Evolutionary conservation across 2,797 vertebrate genomes (phyloP), one percentile per base, ranked within the genome.

Genomic region (Gymnodraco acuticeps): DNA sequence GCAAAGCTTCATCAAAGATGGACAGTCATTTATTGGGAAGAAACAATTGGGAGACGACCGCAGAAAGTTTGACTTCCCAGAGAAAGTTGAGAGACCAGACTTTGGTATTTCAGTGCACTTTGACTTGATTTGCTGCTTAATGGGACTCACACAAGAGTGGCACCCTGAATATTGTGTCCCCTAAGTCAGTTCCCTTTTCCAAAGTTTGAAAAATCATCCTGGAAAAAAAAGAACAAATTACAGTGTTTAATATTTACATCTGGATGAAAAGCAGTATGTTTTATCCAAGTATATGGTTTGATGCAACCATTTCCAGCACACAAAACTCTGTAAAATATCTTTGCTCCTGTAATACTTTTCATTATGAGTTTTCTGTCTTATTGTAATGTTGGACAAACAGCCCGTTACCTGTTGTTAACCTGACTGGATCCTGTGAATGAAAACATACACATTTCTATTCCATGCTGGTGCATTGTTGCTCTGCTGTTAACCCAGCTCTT

Each of bases 1-100:
- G 75, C 50, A 65, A 68, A 69, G 68, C 64, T 64, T 81, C 65
- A 45, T 69, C 54, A 71, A 67, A 82, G 73, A 71, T 69, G 50
- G 50, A 64, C 50, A 70, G 75, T 67, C 62, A 72, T 83, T 81
- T 79, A 78, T 81, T 81, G 73, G 10, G 1, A 64, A 43, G 58
- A 66, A 48, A 23, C 10, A 12, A 20, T 27, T 70, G 59, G 5
- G 46, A 72, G 61, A 65, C 54, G 16, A 9, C 38, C 1, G 6
- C 46, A 77, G 41, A 45, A 80, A 23, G 47, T 74, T 60, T 70
- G 17, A 64, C 7, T 23, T 66, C 55, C 63, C 20, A 1, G 51
- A 79, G 72, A 61, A 52, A 55, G 19, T 48, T n/a, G 15, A 12
- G 41, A 59, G 46, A 67, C 23, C 17, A 73, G 52, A 58, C 19